Conservation (phyloP, 2,113 vertebrate species). For the Patagioenas fasciata region DNA sequence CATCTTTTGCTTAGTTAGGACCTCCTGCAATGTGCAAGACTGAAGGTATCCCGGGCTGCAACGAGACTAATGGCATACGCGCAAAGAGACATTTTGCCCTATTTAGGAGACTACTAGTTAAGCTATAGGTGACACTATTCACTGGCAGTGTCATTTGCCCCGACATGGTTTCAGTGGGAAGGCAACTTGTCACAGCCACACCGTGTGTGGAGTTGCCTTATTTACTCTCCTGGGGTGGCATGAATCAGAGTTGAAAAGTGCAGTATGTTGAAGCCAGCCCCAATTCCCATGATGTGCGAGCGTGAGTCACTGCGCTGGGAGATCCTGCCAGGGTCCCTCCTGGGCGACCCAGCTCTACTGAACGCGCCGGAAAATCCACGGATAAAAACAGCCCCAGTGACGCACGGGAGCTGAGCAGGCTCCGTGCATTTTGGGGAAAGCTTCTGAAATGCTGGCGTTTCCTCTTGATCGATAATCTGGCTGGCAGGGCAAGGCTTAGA, state of each 20-base stretch:
- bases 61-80: fast-evolving
- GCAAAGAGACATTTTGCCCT: background rate
- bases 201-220: conserved; percentile 22
- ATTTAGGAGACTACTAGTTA: background rate
- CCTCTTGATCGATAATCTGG: conserved; percentile 39
- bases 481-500: conserved; percentile 6
- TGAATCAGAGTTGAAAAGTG: conserved; percentile 71
- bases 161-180: conserved; percentile 14
- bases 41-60: background rate
- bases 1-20: background rate
- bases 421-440: conserved; percentile 42
- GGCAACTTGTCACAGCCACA: background rate
- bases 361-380: background rate
- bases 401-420: background rate
- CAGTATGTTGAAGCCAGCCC: conserved; percentile 53
- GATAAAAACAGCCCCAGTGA: conserved; percentile 51
- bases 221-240: conserved; percentile 50
- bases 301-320: conserved; percentile 52
- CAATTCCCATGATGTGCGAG: conserved; percentile 21
- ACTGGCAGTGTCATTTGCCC: background rate
- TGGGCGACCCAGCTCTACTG: conserved; percentile 28
- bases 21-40: background rate
- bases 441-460: background rate
- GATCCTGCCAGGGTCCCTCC: conserved; percentile 64
- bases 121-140: background rate